These are phyloP conservation scores for Cuculus canorus DNA, from an alignment of 2,797 vertebrate genomes.

Conservation along the genomic window DNA sequence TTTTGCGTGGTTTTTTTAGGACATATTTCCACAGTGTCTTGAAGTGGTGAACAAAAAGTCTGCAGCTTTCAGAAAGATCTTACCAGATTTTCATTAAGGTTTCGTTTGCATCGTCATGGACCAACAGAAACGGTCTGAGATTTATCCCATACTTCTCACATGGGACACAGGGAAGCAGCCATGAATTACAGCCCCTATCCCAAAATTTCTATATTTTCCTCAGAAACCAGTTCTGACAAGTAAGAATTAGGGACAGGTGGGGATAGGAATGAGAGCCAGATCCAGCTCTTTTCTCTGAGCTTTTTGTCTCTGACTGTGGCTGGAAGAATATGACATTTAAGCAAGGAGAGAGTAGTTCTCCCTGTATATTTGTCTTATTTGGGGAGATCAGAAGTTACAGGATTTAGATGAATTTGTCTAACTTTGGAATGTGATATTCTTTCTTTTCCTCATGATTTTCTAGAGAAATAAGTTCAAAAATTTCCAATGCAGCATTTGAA, in stretches of 20 bases:
- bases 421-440: neutral
- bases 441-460: neutral
- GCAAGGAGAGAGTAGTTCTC: neutral
- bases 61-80: neutral
- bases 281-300: neutral
- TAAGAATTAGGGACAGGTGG: neutral
- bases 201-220: neutral
- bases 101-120: neutral
- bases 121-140: neutral
- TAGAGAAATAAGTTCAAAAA: neutral
- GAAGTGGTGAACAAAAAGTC: neutral
- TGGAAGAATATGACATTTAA: neutral
- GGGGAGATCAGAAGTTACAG: neutral
- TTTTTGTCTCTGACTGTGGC: neutral
- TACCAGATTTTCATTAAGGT: neutral
- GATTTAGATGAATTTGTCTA: neutral
- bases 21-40: neutral
- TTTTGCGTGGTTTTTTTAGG: neutral
- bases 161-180: neutral
- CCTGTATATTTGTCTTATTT: neutral
- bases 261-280: neutral
- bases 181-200: neutral
- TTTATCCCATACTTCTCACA: neutral
- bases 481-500: neutral
- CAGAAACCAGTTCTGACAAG: neutral